Base-by-base conservation (phyloP, 1,140 invertebrate genomes). In the Octopus sinensis region DNA sequence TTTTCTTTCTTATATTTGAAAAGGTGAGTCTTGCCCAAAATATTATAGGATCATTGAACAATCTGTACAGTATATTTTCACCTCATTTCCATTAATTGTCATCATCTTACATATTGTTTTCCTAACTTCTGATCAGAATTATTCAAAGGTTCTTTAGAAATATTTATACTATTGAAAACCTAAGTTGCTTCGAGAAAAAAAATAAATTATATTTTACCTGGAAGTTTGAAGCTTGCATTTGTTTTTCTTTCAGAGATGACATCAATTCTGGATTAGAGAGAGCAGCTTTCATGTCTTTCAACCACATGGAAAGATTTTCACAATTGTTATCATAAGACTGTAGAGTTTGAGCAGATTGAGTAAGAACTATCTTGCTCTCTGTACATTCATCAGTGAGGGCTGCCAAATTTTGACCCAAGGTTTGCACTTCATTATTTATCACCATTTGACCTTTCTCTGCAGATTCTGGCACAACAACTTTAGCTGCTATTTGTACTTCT, bases 261-360 rank as follows among this genome's bases (percentile, higher is more conserved):
- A 96, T 96, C 6, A 98, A 91, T 84, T 95, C 95, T 90, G 96
- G 95, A 89, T 98, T 96, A 90, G 96, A 96, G 0, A 97, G 92
- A 88, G 95, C 93, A 30, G 92, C 92, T 91, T 98, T 96, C 87
- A 95, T 95, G 71, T 94, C 92, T 87, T 96, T 95, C 17, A 96
- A 91, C 96, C 96, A 98, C 76, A 92, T 91, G 85, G 94, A 94
- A 3, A 98, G 91, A 83, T 92, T 92, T 81, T 96, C 94, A 62
- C 96, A 92, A 5, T 94, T 92, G 51, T 93, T 93, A 87, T 96
- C 94, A 83, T 96, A 96, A 87, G 95, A 94, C 71, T 94, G 94
- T 93, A 95, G 95, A 87, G 93, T 81, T 93, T 93, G 85, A 94
- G 94, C 56, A 94, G 92, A 83, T 93, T 93, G 87, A 93, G 93